Evolutionary conservation across 2,888 invertebrate species (phyloP), one percentile per base, ranked within the genome.

Genomic region (Candidula unifasciata): DNA sequence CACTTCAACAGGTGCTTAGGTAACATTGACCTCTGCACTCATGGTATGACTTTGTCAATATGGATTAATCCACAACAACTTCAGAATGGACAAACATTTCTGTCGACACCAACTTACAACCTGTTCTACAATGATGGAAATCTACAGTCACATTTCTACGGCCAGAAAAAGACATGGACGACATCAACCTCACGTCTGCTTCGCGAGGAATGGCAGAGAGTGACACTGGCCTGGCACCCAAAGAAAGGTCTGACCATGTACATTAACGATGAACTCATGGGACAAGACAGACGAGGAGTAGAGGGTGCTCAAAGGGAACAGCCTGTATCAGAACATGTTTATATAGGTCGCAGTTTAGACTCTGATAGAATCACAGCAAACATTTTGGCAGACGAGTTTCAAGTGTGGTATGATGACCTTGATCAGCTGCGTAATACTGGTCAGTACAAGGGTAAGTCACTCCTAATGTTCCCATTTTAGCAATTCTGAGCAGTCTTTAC

Each of bases 211-310:
- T 93, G 93, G 93, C 91, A 92, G 83, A 89, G 89, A 30, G 87
- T 93, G 10, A 90, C 92, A 35, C 66, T 93, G 85, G 90, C 93
- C n/a, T 93, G 93, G 93, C 90, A 92, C 80, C 90, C 89, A 2
- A 88, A 88, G 3, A 90, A 90, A 52, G 93, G 93, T 1, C 87
- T 92, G n/a, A 85, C 86, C 27, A 83, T 93, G 87, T 92, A 89
- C 86, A 77, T 93, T 13, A 89, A 93, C 85, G 89, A 89, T 57
- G 83, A 87, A 52, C 79, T 88, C 66, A 89, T 89, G 57, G 89
- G 86, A 24, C 54, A 73, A 10, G 85, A 82, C 44, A 85, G 83
- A 71, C 71, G 37, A 54, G 88, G 87, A 30, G 33, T 35, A 2
- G 81, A 86, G 10, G 73, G 82, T 6, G 37, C 33, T 13, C 89